These are phyloP conservation scores for Xiphydria camelus DNA, from an alignment of 2,888 invertebrate genomes.

Conservation along the genomic window DNA sequence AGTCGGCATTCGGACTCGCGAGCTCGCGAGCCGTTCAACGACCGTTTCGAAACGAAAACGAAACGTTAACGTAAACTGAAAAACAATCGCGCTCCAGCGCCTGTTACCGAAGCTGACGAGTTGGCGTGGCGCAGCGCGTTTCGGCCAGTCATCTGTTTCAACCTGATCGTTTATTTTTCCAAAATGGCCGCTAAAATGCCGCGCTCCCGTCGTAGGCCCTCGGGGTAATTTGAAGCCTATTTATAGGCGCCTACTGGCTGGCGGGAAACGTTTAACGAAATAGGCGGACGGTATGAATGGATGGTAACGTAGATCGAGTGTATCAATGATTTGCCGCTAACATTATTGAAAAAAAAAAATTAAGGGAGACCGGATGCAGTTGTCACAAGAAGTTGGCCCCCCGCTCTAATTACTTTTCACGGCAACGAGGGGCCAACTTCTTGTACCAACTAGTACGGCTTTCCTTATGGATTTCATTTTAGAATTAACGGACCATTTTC, in stretches of 20 bases:
- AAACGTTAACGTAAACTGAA: constrained; percentile 54
- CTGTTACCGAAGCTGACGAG: constrained; percentile 52
- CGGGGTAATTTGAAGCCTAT: constrained; percentile 47
- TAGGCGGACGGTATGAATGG: too few relatives aligned
- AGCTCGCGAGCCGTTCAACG: constrained; percentile 43
- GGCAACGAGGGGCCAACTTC: too few relatives aligned
- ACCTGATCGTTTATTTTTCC: constrained; percentile 52
- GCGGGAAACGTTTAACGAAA: constrained; percentile 31
- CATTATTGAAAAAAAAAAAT: too few relatives aligned
- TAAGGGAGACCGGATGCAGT: too few relatives aligned
- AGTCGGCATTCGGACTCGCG: constrained; percentile 11
- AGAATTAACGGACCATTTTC: too few relatives aligned
- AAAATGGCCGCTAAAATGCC: constrained; percentile 54
- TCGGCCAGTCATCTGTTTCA: constrained; percentile 52
- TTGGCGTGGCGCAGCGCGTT: constrained; percentile 36
- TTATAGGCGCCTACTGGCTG: constrained; percentile 42
- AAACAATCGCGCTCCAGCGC: constrained; percentile 52
- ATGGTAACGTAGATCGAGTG: too few relatives aligned
- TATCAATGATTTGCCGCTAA: too few relatives aligned
- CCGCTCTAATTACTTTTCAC: too few relatives aligned
- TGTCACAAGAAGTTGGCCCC: too few relatives aligned
- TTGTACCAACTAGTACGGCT: too few relatives aligned
- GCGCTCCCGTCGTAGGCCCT: constrained; percentile 37
- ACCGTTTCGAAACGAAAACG: constrained; percentile 48
- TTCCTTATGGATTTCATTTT: too few relatives aligned